These are phyloP conservation scores for Echinometra lucunter DNA, from an alignment of 53 echinoderm and acorn worm genomes.

Conservation along the genomic window DNA sequence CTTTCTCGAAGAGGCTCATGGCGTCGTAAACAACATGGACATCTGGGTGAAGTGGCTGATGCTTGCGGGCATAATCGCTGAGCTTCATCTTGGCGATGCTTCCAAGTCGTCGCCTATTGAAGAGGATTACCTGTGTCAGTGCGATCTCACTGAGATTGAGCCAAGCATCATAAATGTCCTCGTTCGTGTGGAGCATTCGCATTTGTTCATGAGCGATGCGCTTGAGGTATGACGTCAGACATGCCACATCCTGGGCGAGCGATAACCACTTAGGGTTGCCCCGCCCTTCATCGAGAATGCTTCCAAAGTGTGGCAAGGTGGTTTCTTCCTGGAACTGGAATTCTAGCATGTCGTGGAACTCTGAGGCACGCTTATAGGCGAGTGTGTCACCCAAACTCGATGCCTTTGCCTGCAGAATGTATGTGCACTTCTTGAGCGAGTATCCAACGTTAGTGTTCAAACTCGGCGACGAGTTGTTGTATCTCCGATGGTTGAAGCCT, in stretches of 20 bases:
- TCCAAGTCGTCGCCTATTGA: constrained; percentile 77
- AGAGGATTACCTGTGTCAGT: constrained; percentile 76
- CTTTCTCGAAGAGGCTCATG: constrained; percentile 74
- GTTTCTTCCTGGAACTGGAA: constrained; percentile 71
- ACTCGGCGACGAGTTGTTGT: constrained; percentile 72
- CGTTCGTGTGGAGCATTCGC: constrained; percentile 69
- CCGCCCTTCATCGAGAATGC: constrained; percentile 58
- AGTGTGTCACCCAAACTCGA: constrained; percentile 61
- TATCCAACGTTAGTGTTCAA: constrained; percentile 80
- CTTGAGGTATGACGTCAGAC: constrained; percentile 67
- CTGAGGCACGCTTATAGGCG: constrained; percentile 58
- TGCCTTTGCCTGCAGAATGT: constrained; percentile 75
- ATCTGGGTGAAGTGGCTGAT: constrained; percentile 61
- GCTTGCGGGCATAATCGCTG: constrained; percentile 67
- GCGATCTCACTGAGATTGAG: constrained; percentile 75
- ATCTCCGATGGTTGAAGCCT: constrained; percentile 73
- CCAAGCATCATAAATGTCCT: constrained; percentile 71
- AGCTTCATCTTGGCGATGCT: constrained; percentile 75
- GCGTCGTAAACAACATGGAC: constrained; percentile 68
- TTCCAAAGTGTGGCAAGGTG: constrained; percentile 61
- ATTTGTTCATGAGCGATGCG: constrained; percentile 67
- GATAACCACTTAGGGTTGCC: constrained; percentile 68
- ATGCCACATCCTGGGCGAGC: constrained; percentile 66
- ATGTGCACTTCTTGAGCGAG: constrained; percentile 75
- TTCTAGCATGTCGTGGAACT: constrained; percentile 70